phyloP scores from a whole-genome alignment of 2,797 vertebrate genomes.

The Bufotes viridis region DNA sequence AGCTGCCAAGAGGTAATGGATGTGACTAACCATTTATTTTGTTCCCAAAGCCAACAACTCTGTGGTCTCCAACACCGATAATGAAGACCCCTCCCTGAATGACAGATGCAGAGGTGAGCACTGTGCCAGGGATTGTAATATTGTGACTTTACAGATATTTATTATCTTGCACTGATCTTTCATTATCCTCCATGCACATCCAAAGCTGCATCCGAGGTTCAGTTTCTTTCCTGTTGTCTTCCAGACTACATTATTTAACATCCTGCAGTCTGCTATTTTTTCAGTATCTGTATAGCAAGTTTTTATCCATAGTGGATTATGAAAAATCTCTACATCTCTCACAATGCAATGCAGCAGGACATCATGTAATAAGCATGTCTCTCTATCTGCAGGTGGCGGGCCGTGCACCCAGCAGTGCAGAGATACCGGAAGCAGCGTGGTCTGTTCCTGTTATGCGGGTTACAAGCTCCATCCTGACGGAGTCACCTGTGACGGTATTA shows the following conservation, averaged over 20 bases:
- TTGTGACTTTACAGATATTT: neutral
- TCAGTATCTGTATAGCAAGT: too few relatives aligned
- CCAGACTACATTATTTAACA: too few relatives aligned
- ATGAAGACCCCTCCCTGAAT: conserved; percentile 75
- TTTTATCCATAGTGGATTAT: too few relatives aligned
- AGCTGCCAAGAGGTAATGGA: neutral
- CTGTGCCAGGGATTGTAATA: neutral
- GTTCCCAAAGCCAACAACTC: conserved; percentile 67
- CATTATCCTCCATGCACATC: neutral
- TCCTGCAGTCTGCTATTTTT: too few relatives aligned
- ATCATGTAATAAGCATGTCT: neutral
- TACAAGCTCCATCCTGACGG: conserved; percentile 88
- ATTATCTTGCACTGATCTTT: neutral
- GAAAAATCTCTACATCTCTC: neutral
- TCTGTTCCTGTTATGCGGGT: conserved; percentile 87
- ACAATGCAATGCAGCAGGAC: neutral
- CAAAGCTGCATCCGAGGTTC: neutral
- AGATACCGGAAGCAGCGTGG: conserved; percentile 76
- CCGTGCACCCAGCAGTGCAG: conserved; percentile 87
- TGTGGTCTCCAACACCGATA: conserved; percentile 65
- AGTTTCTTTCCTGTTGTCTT: neutral
- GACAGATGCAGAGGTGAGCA: conserved; percentile 87
- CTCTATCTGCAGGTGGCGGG: conserved; percentile 76
- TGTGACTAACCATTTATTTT: neutral
- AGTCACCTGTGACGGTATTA: conserved; percentile 88